Evolutionary conservation across 1,140 invertebrate species (phyloP).

Genomic region (Psix sp.): DNA sequence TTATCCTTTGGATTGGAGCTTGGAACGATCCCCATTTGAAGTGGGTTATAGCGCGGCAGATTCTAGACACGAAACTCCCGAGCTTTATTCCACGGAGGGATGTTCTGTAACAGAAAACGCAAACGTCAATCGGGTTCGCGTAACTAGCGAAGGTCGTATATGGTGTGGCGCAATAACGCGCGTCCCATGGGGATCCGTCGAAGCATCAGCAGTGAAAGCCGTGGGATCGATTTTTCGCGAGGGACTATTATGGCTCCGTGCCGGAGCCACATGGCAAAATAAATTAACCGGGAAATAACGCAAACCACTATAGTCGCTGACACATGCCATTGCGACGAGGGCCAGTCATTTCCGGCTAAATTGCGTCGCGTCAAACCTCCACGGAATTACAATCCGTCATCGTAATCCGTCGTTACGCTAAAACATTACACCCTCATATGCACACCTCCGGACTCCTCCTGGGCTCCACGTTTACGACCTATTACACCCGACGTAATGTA

Average conservation of each 20-base stretch:
- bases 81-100: conserved; percentile 66
- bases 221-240: conserved; percentile 60
- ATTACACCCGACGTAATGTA: conserved; percentile 37
- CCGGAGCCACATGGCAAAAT: conserved; percentile 66
- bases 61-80: conserved; percentile 65
- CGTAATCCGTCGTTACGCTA: conserved; percentile 50
- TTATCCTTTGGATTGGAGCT: conserved; percentile 39
- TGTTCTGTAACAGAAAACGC: conserved; percentile 65
- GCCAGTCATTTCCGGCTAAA: conserved; percentile 64
- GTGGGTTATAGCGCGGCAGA: conserved; percentile 64
- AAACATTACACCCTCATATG: conserved; percentile 40
- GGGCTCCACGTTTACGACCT: conserved; percentile 40
- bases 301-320: conserved; percentile 37
- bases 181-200: conserved; percentile 59
- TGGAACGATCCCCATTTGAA: conserved; percentile 68
- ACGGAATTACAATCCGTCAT: conserved; percentile 61
- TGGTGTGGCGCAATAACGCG: conserved; percentile 49
- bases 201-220: conserved; percentile 51
- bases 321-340: conserved; percentile 25
- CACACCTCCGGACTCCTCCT: conserved; percentile 27
- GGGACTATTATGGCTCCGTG: conserved; percentile 28
- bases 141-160: conserved; percentile 53
- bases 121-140: conserved; percentile 67
- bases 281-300: conserved; percentile 68
- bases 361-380: conserved; percentile 57